Evolutionary conservation across 2,113 vertebrate species (phyloP).

Genomic region (Odocoileus hemionus): DNA sequence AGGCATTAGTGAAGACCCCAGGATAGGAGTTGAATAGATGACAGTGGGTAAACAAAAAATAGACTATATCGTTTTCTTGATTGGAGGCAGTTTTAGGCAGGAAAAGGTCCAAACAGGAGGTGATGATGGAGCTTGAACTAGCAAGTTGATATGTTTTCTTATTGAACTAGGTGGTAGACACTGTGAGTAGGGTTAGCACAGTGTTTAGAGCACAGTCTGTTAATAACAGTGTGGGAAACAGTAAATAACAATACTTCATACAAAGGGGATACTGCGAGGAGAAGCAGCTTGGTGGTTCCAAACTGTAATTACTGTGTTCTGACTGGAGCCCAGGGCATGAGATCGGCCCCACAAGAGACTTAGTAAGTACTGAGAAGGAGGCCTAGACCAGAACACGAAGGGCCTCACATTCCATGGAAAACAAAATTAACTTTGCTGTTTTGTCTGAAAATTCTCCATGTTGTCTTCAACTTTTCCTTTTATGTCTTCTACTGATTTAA

Average conservation of each 20-base stretch:
- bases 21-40: not conserved
- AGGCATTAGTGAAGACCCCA: not conserved
- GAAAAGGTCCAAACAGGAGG: not conserved
- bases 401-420: not conserved
- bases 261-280: not conserved
- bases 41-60: too few relatives aligned
- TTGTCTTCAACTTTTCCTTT: not conserved
- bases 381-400: not conserved
- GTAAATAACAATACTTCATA: not conserved
- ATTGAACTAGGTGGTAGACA: not conserved
- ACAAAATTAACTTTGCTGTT: not conserved
- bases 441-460: not conserved
- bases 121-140: not conserved
- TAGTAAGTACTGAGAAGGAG: not conserved
- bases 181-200: not conserved
- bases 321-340: too few relatives aligned
- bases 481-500: not conserved
- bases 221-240: not conserved
- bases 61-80: fast-evolving
- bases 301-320: not conserved
- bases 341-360: not conserved
- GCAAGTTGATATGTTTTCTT: not conserved
- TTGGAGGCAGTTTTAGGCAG: not conserved
- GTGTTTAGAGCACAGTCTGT: not conserved
- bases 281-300: not conserved